Evolutionary conservation across 30 jellyfish, hydroid and myxozoan genomes (phyloP), one percentile per base, ranked within the genome.

Genomic region (Pelagia noctiluca): DNA sequence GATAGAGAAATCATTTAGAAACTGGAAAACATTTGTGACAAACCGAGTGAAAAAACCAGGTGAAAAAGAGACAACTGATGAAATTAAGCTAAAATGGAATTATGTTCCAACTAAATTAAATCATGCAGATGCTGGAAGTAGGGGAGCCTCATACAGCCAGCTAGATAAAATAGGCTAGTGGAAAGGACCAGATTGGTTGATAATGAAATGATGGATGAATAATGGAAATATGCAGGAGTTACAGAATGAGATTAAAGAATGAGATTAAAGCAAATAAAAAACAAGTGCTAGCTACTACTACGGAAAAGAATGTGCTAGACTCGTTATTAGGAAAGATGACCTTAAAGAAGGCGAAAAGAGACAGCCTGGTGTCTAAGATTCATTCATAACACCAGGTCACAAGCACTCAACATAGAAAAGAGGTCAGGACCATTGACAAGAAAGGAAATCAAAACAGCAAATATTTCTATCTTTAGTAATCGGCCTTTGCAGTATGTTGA

Each of bases 401-500:
- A 75, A n/a, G 24, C 12, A 37, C 34, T 10, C 68, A 32, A 53
- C 36, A 42, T 4, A 32, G 61, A 75, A 26, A 11, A 29, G 24
- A 57, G 8, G 28, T 30, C 61, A 24, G 89, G 89, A 13, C 82
- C 82, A 54, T 31, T 77, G 81, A 53, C 89, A 52, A 77, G 68
- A 10, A 81, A 53, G 23, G 89, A 77, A 28, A 67, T 77, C 5
- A 81, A 33, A 37, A 24, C 16, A 26, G 89, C 78, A 62, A 33
- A 23, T 22, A 66, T 13, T 23, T 26, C 18, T 10, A 26, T 63
- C 62, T 76, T 76, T 60, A 79, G 63, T 63, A 79, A 79, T 48
- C 49, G 90, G 33, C 90, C 92, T 1, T 69, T 67, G 50, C 78
- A 69, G 78, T 82, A 68, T 82, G 92, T 82, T 49, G 92, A 82